Evolutionary conservation across 2,888 invertebrate species (phyloP).

Genomic region (Beris chalybata): DNA sequence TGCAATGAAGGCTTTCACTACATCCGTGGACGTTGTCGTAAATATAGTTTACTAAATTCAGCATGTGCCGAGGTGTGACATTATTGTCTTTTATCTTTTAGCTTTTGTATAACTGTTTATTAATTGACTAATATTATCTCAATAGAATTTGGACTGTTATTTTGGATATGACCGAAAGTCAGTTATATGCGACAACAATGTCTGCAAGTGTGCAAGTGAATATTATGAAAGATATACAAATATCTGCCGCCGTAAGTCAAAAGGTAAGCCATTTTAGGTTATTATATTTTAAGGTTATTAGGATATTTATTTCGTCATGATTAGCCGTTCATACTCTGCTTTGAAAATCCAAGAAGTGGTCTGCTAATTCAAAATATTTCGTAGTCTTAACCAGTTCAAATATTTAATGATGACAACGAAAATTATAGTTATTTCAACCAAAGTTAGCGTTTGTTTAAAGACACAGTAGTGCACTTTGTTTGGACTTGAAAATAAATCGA

Average conservation of each 20-base stretch:
- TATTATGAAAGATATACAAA: slow-evolving; percentile 56
- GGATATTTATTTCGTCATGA: no score
- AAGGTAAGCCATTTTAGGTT: slow-evolving; percentile 44
- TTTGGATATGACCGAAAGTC: slow-evolving; percentile 56
- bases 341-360: no score
- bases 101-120: background rate
- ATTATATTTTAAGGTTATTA: no score
- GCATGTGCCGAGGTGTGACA: slow-evolving; percentile 49
- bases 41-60: slow-evolving; percentile 50
- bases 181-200: slow-evolving; percentile 49
- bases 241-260: slow-evolving; percentile 55
- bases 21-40: slow-evolving; percentile 53
- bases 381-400: no score
- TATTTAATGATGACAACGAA: no score
- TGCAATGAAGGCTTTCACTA: slow-evolving; percentile 54
- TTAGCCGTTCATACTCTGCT: no score
- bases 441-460: no score
- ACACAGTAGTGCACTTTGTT: no score
- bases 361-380: no score
- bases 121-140: background rate
- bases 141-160: slow-evolving; percentile 51
- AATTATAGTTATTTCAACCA: no score
- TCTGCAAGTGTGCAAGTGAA: slow-evolving; percentile 54
- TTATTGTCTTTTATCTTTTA: background rate
- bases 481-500: no score